Conservation (phyloP, 2,797 vertebrate genomes). For the Acrossocheilus wenchowensis region DNA sequence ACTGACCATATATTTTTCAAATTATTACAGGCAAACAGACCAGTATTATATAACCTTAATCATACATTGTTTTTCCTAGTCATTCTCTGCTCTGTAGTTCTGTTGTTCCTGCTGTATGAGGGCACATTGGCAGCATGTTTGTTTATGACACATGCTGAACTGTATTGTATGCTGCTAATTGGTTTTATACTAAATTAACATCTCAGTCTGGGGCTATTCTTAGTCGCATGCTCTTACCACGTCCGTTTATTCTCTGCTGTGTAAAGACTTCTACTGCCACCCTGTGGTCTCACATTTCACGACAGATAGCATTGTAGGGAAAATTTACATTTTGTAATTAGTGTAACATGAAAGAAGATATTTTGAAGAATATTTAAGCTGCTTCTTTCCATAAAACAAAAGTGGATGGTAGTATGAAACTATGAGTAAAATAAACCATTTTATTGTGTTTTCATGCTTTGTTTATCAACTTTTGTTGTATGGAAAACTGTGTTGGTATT, state of each 20-base stretch:
- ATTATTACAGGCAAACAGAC: not conserved
- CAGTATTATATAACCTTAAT: not conserved
- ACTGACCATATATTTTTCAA: not conserved
- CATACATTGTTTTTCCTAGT: not conserved
- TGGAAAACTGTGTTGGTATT: not conserved
- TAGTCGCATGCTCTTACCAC: constrained; percentile 13
- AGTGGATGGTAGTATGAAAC: not conserved
- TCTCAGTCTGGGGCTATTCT: constrained; percentile 10
- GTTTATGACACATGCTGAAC: constrained; percentile 14
- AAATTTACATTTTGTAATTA: not conserved
- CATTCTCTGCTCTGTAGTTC: not conserved
- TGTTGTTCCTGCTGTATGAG: not conserved
- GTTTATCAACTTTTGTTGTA: not conserved
- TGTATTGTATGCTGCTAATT: constrained; percentile 8
- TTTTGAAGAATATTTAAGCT: not conserved
- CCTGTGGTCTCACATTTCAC: constrained; percentile 36
- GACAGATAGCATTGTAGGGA: not conserved
- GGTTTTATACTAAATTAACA: constrained; percentile 19
- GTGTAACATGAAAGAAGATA: not conserved
- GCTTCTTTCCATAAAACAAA: not conserved
- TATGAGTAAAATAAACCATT: not conserved
- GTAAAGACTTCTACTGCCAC: constrained; percentile 53
- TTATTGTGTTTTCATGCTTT: not conserved
- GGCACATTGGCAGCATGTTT: not conserved
- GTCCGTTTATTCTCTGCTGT: not conserved